Evolutionary conservation across 2,888 invertebrate genomes (phyloP).

Genomic region (Oscheius myriophilus): DNA sequence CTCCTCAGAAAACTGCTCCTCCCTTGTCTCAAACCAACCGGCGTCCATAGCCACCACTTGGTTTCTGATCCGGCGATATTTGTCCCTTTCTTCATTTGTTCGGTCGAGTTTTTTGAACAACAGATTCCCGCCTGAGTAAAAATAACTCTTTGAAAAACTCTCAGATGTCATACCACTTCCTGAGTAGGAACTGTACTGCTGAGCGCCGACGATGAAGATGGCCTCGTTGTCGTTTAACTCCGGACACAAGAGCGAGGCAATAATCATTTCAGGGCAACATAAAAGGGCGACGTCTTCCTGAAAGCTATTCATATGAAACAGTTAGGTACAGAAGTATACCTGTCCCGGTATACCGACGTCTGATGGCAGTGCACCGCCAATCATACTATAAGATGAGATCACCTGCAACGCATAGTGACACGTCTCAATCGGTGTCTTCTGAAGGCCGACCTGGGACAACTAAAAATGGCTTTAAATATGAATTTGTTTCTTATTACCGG

Average conservation of each 20-base stretch:
- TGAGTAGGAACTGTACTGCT: constrained; percentile 76
- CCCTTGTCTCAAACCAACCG: not conserved
- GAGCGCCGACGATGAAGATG: constrained; percentile 81
- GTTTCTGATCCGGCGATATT: constrained; percentile 13
- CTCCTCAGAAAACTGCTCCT: not conserved
- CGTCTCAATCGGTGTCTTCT: constrained; percentile 42
- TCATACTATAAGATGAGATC: constrained; percentile 90
- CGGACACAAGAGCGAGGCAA: constrained; percentile 87
- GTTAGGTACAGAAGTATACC: too few relatives aligned
- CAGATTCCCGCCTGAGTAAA: not conserved
- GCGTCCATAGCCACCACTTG: constrained; percentile 25
- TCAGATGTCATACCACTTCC: constrained; percentile 34
- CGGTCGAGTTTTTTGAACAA: too few relatives aligned
- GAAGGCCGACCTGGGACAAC: constrained; percentile 3
- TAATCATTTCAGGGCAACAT: constrained; percentile 90
- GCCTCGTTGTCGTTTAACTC: constrained; percentile 84
- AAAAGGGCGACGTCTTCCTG: constrained; percentile 92
- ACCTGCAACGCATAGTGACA: constrained; percentile 77
- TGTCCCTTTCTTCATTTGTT: too few relatives aligned
- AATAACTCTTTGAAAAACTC: not conserved
- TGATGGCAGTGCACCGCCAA: constrained; percentile 91
- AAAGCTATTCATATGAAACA: not conserved
- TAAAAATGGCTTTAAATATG: not conserved
- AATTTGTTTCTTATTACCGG: too few relatives aligned
- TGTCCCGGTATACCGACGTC: constrained; percentile 85